Base-by-base conservation (phyloP, 2,113 vertebrate species). In the Menura novaehollandiae region DNA sequence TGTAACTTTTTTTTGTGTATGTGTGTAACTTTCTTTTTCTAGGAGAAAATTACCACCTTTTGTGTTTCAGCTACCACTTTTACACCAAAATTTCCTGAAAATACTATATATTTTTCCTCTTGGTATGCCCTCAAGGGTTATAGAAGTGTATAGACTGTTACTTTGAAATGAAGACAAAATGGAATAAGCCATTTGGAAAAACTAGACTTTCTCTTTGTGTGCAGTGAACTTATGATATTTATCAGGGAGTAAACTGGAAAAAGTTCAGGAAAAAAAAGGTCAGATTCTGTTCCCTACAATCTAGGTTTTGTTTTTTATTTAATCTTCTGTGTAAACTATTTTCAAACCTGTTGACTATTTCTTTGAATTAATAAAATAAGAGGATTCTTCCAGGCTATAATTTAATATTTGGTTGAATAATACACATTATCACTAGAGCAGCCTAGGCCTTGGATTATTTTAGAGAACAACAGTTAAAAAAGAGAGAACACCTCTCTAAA, bases 71-170 rank as follows among this genome's bases (percentile, higher is more conserved):
- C 22, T 75, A 43, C 26, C 11, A 71, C 51, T 91, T 95, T 82
- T 47, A 64, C 13, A 53, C 7, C 3, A 51, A 41, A 15, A 21
- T 71, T 46, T 78, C 44, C 22, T 49, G 20, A 63, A 73, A 79
- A 73, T 46, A 17, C 14, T 32, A 1, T 19, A 0, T n/a, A 7
- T 39, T 44, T 21, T 2, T 10, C 4, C 5, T 2, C 10, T 5
- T 11, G 5, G 2, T 33, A 15, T 63, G 26, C 12, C 8, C 15
- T 78, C 20, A 47, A 51, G 7, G 3, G 27, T 10, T 24, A 21
- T 46, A 18, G 30, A 78, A 35, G 9, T 15, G 10, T 7, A 10
- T 1, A 51, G 33, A 24, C 33, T 76, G 9, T 69, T 91, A 64
- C 15, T 88, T 71, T 85, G 81, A 91, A 94, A 63, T 47, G 15